Conservation (phyloP, 2,888 invertebrate species). For the Drosophila antonietae region DNA sequence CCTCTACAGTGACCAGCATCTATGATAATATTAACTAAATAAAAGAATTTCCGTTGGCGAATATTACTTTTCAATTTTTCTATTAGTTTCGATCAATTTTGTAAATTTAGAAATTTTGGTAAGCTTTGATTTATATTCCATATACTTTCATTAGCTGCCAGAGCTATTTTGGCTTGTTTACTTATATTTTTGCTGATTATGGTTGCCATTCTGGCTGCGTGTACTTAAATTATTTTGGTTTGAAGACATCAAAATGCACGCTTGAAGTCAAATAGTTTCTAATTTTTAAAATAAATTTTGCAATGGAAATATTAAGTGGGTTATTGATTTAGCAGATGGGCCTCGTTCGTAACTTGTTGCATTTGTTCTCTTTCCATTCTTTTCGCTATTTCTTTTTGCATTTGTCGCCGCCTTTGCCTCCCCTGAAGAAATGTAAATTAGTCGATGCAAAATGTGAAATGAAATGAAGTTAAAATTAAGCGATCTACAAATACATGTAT, state of each 20-base stretch:
- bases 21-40: constrained; percentile 36
- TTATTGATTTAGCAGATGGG: neutral
- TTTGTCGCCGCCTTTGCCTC: neutral
- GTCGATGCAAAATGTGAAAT: constrained; percentile 3
- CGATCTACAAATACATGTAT: neutral
- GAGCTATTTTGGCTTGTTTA: neutral
- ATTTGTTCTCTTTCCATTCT: constrained; percentile 2
- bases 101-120: neutral
- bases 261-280: neutral
- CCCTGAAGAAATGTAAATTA: constrained; percentile 20
- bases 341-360: constrained; percentile 1
- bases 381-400: constrained; percentile 11
- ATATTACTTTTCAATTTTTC: constrained; percentile 14
- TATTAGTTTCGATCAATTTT: constrained; percentile 12
- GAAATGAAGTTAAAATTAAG: constrained; percentile 4
- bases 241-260: neutral
- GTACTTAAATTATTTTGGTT: too few relatives aligned
- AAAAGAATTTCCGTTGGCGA: constrained; percentile 34
- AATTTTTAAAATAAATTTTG: neutral
- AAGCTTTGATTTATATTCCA: neutral
- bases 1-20: constrained; percentile 23
- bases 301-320: neutral
- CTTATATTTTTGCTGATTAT: neutral
- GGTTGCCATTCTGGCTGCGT: too few relatives aligned
- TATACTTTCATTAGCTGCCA: neutral